Percentiles rank a stretch among this genome's conserved stretches.
Conservation (phyloP, 2,888 invertebrate genomes). For the Dasypolia templi region DNA sequence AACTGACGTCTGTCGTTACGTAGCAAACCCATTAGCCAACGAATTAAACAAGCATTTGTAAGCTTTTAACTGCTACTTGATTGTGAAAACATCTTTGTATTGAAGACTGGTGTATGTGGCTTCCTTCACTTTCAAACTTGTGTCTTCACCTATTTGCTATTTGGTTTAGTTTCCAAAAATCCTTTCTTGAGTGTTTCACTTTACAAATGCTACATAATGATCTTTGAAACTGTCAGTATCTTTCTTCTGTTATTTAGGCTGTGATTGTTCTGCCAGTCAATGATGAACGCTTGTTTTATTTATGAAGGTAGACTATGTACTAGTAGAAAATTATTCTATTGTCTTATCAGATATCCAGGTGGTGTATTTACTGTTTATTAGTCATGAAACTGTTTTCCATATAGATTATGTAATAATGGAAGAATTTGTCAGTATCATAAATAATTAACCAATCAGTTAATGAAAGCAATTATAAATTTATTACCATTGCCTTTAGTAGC, state of each 20-base stretch:
- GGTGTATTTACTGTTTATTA: not conserved
- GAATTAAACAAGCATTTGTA: constrained; percentile 14
- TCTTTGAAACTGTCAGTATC: too few relatives aligned
- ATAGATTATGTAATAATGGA: not conserved
- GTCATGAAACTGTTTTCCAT: not conserved
- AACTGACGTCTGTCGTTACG: constrained; percentile 31
- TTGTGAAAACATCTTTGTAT: not conserved
- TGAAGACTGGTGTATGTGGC: not conserved
- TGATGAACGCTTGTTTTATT: not conserved
- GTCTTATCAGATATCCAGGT: not conserved
- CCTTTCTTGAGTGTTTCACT: too few relatives aligned
- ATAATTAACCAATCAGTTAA: constrained; percentile 7
- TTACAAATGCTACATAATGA: too few relatives aligned
- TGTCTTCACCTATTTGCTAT: too few relatives aligned
- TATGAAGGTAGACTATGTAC: not conserved
- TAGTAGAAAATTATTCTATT: not conserved
- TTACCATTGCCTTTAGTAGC: constrained; percentile 23
- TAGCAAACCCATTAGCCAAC: constrained; percentile 21
- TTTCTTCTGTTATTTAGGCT: too few relatives aligned
- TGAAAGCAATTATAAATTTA: constrained; percentile 28
- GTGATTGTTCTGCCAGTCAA: too few relatives aligned
- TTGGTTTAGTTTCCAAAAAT: too few relatives aligned
- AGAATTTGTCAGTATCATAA: not conserved
- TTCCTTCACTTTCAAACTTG: not conserved
- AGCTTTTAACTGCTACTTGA: not conserved